Base-by-base conservation (phyloP, 1,140 invertebrate species). In the Drosophila murphyi region DNA sequence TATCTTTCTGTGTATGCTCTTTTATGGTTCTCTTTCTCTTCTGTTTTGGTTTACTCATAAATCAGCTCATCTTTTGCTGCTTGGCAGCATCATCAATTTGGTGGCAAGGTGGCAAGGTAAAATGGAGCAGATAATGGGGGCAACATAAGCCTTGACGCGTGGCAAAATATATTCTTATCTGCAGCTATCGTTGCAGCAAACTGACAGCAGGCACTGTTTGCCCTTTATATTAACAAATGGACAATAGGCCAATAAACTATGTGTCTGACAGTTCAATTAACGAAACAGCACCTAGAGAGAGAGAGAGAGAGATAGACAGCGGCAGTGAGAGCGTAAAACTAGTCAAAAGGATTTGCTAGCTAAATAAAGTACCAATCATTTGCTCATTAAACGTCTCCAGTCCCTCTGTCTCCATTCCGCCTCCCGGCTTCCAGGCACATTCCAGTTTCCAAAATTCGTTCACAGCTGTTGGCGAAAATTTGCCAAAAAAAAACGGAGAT, bases 291-390 rank as follows among this genome's bases (percentile, higher is more conserved):
- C 5, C 10, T 6, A 20, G 6, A 31, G 20, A 70, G 35, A 6
- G 57, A 34, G 20, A 20, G 20, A 20, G 20, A 2, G 20, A 20
- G 20, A 20, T 1, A 20, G 20, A 20, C 20, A 20, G 20, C n/a
- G 34, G 41, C 64, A 59, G 37, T 4, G 8, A 67, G 56, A 56
- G 45, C 57, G 20, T 20, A 70, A 63, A 68, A 67, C 43, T 76
- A 61, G 51, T 72, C 64, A n/a, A 63, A 63, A 61, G 54, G 59
- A 63, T 56, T 31, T 2, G 6, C 20, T 5, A 39, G 45, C 3
- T 1, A 12, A 39, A 57, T 78, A 67, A 80, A 89, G 89, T 85
- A 80, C 83, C 83, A 88, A 88, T 88, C 85, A 88, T 89, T 72
- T 89, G 85, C 85, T 89, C 85, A 88, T 88, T 88, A 88, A 89